Base-by-base conservation (phyloP, 92 coral and sea anemone species). In the Micromussa lordhowensis region DNA sequence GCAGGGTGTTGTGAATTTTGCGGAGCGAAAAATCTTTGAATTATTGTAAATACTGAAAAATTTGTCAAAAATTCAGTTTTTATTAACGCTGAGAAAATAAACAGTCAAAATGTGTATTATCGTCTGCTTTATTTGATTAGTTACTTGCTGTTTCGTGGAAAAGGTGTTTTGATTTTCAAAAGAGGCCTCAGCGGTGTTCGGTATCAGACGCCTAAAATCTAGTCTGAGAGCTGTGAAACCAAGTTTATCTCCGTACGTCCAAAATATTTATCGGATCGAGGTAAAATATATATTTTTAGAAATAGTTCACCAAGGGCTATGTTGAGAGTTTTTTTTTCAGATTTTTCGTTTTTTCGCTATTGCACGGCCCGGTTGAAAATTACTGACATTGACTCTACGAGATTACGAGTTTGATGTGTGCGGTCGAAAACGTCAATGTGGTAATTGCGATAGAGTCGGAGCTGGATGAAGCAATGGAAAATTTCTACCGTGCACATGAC, bases 201-300 rank as follows among this genome's bases (percentile, higher is more conserved):
- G 81, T 28, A n/a, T 77, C 51, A 53, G 61, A 53, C 81, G n/a
- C 81, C 18, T 77, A 53, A 53, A 77, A 40, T 5, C 30, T 19
- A 18, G 54, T 77, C 81, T 18, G 81, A 77, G 81, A 77, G 81
- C 57, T 14, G 81, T 32, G 57, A 77, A 77, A 77, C 81, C 81
- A 53, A n/a, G n/a, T n/a, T n/a, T n/a, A n/a, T n/a, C n/a, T n/a
- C n/a, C n/a, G n/a, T n/a, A n/a, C n/a, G n/a, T n/a, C n/a, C n/a
- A n/a, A n/a, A n/a, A n/a, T n/a, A n/a, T n/a, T n/a, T n/a, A n/a
- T n/a, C n/a, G n/a, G n/a, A n/a, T n/a, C n/a, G n/a, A n/a, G n/a
- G n/a, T n/a, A n/a, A n/a, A n/a, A n/a, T n/a, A n/a, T n/a, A n/a
- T n/a, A n/a, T n/a, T n/a, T n/a, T n/a, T n/a, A n/a, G n/a, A n/a